Evolutionary conservation across 2,888 invertebrate genomes (phyloP).

Genomic region (Agrochola lychnidis): DNA sequence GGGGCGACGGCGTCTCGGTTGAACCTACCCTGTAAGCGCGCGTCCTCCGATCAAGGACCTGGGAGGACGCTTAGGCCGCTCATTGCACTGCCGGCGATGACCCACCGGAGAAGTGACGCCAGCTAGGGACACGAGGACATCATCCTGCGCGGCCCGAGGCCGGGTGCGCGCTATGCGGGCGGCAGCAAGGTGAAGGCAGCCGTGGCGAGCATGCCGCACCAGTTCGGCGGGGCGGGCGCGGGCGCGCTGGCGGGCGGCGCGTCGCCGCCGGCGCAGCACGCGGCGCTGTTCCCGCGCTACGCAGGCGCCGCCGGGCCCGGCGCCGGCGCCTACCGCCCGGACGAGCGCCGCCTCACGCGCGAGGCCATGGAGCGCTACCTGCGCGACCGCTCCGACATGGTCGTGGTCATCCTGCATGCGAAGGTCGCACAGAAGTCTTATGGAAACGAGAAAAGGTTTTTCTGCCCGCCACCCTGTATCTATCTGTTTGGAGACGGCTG

Average conservation of each 20-base stretch:
- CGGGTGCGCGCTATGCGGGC: slow-evolving; percentile 77
- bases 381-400: slow-evolving; percentile 98
- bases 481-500: slow-evolving; percentile 99
- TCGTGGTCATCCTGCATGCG: slow-evolving; percentile 99
- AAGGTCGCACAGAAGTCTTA: slow-evolving; percentile 99
- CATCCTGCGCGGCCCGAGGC: slow-evolving; percentile 61
- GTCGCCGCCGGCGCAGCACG: slow-evolving; percentile 91
- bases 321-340: slow-evolving; percentile 92
- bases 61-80: slow-evolving; percentile 48
- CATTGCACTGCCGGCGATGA: slow-evolving; percentile 57
- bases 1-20: slow-evolving; percentile 46
- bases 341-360: slow-evolving; percentile 95
- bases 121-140: slow-evolving; percentile 69
- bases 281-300: slow-evolving; percentile 92
- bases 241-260: slow-evolving; percentile 94
- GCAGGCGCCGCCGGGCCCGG: slow-evolving; percentile 90
- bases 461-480: slow-evolving; percentile 99
- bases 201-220: slow-evolving; percentile 94
- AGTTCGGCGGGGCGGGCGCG: slow-evolving; percentile 92
- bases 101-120: slow-evolving; percentile 55
- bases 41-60: slow-evolving; percentile 36
- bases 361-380: slow-evolving; percentile 99
- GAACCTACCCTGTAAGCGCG: slow-evolving; percentile 31
- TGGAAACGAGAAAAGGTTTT: slow-evolving; percentile 99
- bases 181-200: slow-evolving; percentile 84